Base-by-base conservation (phyloP, 2,888 invertebrate genomes). In the Luperina testacea region DNA sequence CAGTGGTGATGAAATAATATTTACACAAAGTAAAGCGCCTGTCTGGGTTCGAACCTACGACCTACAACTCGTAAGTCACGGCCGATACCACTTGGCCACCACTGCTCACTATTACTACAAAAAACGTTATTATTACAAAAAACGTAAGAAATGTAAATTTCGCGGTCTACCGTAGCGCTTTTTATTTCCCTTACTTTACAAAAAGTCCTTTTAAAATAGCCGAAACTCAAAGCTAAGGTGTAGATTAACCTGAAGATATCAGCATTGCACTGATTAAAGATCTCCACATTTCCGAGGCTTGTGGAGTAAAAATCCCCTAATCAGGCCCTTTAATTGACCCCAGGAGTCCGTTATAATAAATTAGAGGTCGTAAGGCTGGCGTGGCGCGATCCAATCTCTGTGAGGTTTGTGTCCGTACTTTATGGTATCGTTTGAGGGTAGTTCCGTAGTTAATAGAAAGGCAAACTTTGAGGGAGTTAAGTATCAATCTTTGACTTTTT, bases 301-400 rank as follows among this genome's bases (percentile, higher is more conserved):
- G 45, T 38, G 15, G 53, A 42, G 32, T 64, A 77, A 85, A 84
- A 84, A 70, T 77, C 68, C 80, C 82, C 75, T 71, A 84, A 80
- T 87, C 84, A 77, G 82, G 42, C 2, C 69, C 72, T 73, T 82
- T 87, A 88, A 88, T 88, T 84, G 80, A 80, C 75, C 88, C 73
- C 84, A 48, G 13, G 74, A 78, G 87, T 38, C 67, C 32, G 77
- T 82, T 80, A 82, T 80, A 82, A 84, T 81, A 87, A 87, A 87
- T 86, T 81, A 77, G 38, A 48, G 72, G 67, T 45, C 59, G 38
- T 77, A 72, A 68, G 69, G 79, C 82, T 81, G 45, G 68, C 77
- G 78, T 38, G 64, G 84, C 82, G 65, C 68, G 78, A 87, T 86
- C 75, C 75, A 76, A 87, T 86, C 87, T 82, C 75, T n/a, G 24